Percentiles rank a stretch among this genome's conserved stretches.
phyloP scores from a whole-genome alignment of 1,140 invertebrate species.

The Daktulosphaira vitifoliae region DNA sequence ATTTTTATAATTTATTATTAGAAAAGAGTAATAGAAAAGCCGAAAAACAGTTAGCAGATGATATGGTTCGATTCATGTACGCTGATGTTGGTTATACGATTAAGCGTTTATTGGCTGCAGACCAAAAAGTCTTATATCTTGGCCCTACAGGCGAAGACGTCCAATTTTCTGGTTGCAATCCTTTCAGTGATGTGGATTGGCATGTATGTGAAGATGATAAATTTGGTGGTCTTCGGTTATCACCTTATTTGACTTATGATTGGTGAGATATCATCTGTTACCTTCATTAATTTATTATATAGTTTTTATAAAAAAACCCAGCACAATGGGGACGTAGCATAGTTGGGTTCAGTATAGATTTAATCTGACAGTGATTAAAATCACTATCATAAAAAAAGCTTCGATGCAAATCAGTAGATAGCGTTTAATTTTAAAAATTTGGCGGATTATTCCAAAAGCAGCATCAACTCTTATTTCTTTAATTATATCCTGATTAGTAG shows the following conservation, averaged over 20 bases:
- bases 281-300: neutral
- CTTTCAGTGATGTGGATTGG: slow-evolving; percentile 55
- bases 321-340: no score
- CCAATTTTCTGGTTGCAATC: slow-evolving; percentile 52
- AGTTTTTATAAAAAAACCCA: no score
- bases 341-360: no score
- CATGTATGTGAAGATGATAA: slow-evolving; percentile 51
- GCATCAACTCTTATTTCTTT: no score
- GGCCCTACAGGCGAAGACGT: slow-evolving; percentile 42
- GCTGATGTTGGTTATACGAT: slow-evolving; percentile 71
- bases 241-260: slow-evolving; percentile 73
- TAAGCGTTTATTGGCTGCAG: slow-evolving; percentile 72
- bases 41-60: slow-evolving; percentile 54
- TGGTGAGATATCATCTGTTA: slow-evolving; percentile 53
- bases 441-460: no score
- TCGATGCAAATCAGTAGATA: no score
- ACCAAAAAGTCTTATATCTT: slow-evolving; percentile 68
- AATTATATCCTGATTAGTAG: no score
- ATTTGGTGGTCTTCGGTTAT: slow-evolving; percentile 77
- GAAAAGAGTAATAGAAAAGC: slow-evolving; percentile 41
- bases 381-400: no score
- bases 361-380: no score
- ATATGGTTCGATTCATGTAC: slow-evolving; percentile 68
- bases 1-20: no score
- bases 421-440: no score